A percentile compares a stretch with the other conserved stretches of the same genome.
phyloP scores from a whole-genome alignment of 64 coral and sea anemone genomes.

The Anthopleura sola region DNA sequence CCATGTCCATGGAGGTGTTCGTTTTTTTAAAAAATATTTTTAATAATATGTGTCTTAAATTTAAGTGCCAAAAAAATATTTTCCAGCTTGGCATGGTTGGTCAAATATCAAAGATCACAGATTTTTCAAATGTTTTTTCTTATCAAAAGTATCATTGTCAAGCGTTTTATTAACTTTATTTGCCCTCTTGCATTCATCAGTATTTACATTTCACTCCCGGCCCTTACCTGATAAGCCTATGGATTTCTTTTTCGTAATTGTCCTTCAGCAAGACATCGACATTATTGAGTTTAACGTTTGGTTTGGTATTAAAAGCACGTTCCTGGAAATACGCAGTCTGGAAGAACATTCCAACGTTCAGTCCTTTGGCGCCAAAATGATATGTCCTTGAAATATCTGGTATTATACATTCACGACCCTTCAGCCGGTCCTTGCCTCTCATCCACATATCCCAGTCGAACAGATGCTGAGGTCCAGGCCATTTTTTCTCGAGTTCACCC shows the following conservation, averaged over 20 bases:
- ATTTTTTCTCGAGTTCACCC: constrained; percentile 59
- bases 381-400: constrained; percentile 85
- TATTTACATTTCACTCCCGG: too few species aligned
- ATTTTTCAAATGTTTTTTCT: too few species aligned
- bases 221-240: constrained; percentile 52
- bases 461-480: constrained; percentile 47
- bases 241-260: constrained; percentile 75
- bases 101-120: too few species aligned
- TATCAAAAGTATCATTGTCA: too few species aligned
- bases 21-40: too few species aligned
- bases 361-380: constrained; percentile 74
- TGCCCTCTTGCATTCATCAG: too few species aligned
- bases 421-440: constrained; percentile 14
- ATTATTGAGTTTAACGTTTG: constrained; percentile 46
- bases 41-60: too few species aligned
- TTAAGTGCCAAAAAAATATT: too few species aligned
- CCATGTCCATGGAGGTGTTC: too few species aligned
- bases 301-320: constrained; percentile 60
- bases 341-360: constrained; percentile 54
- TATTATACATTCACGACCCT: constrained; percentile 80
- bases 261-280: constrained; percentile 57
- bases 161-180: too few species aligned
- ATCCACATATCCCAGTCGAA: constrained; percentile 95
- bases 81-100: too few species aligned
- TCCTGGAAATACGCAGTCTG: constrained; percentile 55